These are phyloP conservation scores for Eristalis pertinax DNA, from an alignment of 2,888 invertebrate species.

Conservation along the genomic window DNA sequence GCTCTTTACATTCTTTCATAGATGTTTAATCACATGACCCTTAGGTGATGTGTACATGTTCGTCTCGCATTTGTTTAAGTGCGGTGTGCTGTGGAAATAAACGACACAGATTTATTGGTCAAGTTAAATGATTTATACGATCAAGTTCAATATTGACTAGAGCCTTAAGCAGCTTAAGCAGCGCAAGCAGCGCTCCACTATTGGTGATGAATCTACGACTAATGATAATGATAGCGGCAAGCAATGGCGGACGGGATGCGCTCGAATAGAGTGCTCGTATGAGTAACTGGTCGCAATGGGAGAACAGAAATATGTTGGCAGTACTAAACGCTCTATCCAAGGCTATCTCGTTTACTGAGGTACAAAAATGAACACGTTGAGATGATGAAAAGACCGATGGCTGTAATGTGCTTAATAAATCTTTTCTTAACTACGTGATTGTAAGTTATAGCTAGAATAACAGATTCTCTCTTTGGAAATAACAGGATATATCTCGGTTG, in stretches of 20 bases:
- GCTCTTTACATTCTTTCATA: constrained; percentile 44
- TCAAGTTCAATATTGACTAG: constrained; percentile 67
- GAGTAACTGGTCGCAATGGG: constrained; percentile 60
- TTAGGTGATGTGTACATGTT: neutral
- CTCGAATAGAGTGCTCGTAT: constrained; percentile 64
- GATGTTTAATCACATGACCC: neutral
- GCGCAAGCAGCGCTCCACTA: constrained; percentile 12
- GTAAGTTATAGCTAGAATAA: constrained; percentile 41
- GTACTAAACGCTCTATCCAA: constrained; percentile 30
- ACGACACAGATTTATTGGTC: constrained; percentile 70
- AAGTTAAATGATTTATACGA: constrained; percentile 71
- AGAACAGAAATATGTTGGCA: neutral
- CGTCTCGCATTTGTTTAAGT: neutral
- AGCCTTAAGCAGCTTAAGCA: constrained; percentile 28
- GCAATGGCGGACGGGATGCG: constrained; percentile 59
- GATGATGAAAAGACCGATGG: constrained; percentile 59
- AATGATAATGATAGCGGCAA: constrained; percentile 15
- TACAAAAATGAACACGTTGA: constrained; percentile 1
- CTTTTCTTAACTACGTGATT: constrained; percentile 54
- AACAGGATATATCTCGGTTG: neutral
- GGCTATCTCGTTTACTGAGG: constrained; percentile 1
- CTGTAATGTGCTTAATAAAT: constrained; percentile 58
- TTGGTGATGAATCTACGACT: neutral
- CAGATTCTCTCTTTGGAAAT: constrained; percentile 46
- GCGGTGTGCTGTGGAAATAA: constrained; percentile 21